These are phyloP conservation scores for Echinops telfairi DNA, from an alignment of 2,113 vertebrate species.

Conservation along the genomic window DNA sequence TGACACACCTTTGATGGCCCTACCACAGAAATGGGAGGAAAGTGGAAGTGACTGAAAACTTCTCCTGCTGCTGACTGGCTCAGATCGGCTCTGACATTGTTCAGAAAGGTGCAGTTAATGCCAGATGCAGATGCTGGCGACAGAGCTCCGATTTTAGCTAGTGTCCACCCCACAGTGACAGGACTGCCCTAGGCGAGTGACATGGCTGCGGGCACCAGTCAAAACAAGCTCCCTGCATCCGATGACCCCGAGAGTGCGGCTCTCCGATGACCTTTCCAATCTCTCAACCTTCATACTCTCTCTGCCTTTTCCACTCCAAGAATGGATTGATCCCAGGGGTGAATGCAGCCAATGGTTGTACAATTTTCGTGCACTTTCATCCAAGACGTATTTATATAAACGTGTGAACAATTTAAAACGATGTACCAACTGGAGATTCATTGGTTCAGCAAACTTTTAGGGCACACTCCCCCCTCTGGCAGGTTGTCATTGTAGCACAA, in stretches of 20 bases:
- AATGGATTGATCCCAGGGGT: slow-evolving; percentile 64
- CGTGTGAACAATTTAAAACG: slow-evolving; percentile 5
- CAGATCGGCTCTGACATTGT: neutral
- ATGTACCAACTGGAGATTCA: neutral
- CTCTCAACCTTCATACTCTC: slow-evolving; percentile 29
- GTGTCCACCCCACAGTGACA: slow-evolving; percentile 14
- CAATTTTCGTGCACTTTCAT: slow-evolving; percentile 59
- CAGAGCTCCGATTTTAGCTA: neutral
- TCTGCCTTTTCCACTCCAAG: slow-evolving; percentile 41
- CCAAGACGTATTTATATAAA: slow-evolving; percentile 62
- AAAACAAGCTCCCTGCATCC: slow-evolving; percentile 52
- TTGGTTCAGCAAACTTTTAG: neutral
- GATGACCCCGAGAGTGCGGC: slow-evolving; percentile 23
- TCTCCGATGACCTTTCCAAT: slow-evolving; percentile 47
- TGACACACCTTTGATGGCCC: slow-evolving; percentile 57
- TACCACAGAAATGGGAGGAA: slow-evolving; percentile 53
- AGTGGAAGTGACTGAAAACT: slow-evolving; percentile 70
- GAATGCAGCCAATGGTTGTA: slow-evolving; percentile 62
- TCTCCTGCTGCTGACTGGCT: slow-evolving; percentile 54
- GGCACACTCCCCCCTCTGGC: neutral
- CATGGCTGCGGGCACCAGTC: neutral
- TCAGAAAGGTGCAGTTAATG: slow-evolving; percentile 52
- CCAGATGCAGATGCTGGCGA: slow-evolving; percentile 24
- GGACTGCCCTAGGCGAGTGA: neutral
- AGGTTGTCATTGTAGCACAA: neutral